Evolutionary conservation across 2,888 invertebrate genomes (phyloP), one percentile per base, ranked within the genome.

Genomic region (Pollenia griseotomentosa): DNA sequence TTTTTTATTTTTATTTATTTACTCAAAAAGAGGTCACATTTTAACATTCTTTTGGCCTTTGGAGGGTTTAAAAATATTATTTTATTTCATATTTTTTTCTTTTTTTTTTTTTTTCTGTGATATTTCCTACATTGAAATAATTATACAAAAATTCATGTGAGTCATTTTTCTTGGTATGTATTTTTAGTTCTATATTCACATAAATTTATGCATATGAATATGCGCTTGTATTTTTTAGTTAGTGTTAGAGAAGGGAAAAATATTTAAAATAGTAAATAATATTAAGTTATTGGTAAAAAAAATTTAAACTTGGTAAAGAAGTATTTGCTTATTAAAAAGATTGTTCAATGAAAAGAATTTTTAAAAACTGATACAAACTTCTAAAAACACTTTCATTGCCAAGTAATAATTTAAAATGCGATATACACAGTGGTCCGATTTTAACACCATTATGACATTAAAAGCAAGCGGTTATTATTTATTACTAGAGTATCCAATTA

Each of bases 41-140:
- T 53, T 53, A 55, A 77, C 51, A 83, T 55, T 46, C 40, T 40
- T 63, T 65, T 73, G 19, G 48, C 48, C 46, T 66, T 42, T 71
- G 48, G 14, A 61, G 33, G 48, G 59, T 51, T 82, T 59, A 59
- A 33, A 33, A 33, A 33, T 33, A 33, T 33, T 33, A 33, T 74
- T 73, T 68, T 33, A 0, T 12, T 74, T 44, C 19, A 14, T 74
- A 42, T 73, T 55, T 73, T 19, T 14, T 12, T 44, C 9, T 57
- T 53, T 42, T 57, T 19, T 55, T 79, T 79, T 77, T 63, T 75
- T 79, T 79, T 77, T 63, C 70, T 83, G 65, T 53, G 59, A 83
- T 79, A 86, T 86, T 86, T 83, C 83, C 80, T 83, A 83, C 63
- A 46, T 46, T 51, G 44, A 83, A 86, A 86, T 57, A 83, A 66